phyloP scores from a whole-genome alignment of 2,113 vertebrate species.

The Cathartes aura region DNA sequence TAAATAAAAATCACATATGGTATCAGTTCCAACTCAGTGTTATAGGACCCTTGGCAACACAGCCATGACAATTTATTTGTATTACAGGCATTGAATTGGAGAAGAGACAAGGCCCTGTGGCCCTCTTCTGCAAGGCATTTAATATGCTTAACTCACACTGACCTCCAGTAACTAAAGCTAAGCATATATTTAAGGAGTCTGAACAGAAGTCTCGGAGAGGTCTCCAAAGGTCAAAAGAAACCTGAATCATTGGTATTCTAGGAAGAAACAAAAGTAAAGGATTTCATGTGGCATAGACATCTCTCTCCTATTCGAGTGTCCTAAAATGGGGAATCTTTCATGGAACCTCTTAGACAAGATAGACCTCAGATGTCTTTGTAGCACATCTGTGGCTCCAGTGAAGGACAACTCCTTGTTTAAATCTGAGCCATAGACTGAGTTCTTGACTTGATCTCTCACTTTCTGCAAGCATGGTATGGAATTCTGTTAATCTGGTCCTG shows the following conservation, averaged over 20 bases:
- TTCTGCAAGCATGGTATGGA: neutral
- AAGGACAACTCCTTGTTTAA: neutral
- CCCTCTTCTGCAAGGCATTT: neutral
- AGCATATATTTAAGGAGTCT: neutral
- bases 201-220: neutral
- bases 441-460: neutral
- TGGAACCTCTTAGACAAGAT: neutral
- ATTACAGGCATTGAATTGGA: neutral
- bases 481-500: neutral
- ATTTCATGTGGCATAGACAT: neutral
- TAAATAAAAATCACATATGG: neutral
- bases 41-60: neutral
- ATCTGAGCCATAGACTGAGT: neutral
- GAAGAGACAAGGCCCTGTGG: neutral
- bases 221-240: neutral
- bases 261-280: neutral
- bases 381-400: neutral
- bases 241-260: neutral
- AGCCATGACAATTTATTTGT: neutral
- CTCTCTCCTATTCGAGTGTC: neutral
- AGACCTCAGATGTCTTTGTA: neutral
- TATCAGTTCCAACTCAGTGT: neutral
- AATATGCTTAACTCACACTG: neutral
- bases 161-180: neutral
- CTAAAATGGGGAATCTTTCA: neutral